Evolutionary conservation across 2,797 vertebrate species (phyloP).

Genomic region (Sebastes elongatus): DNA sequence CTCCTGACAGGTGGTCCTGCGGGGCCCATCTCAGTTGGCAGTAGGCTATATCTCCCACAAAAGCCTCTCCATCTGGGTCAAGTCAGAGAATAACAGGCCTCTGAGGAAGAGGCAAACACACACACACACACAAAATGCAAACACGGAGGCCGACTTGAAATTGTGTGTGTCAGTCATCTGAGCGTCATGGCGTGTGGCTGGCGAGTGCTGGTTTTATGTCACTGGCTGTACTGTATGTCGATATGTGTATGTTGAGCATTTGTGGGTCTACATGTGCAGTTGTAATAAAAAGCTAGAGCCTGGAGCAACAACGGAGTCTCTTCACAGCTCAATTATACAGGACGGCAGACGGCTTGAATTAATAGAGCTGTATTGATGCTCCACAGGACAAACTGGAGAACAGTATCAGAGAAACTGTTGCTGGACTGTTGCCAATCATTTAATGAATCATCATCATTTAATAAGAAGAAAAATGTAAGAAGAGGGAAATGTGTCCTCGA

Average conservation of each 20-base stretch:
- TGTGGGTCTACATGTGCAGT: conserved; percentile 7
- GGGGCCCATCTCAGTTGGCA: conserved; percentile 67
- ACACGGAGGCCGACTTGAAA: conserved; percentile 20
- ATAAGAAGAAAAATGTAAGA: background rate
- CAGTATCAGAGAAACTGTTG: conserved; percentile 3
- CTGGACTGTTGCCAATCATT: background rate
- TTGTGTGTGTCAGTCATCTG: conserved; percentile 2
- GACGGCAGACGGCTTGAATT: conserved; percentile 47
- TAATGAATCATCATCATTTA: background rate
- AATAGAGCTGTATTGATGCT: conserved; percentile 37
- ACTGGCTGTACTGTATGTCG: background rate
- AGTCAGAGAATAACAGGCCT: conserved; percentile 63
- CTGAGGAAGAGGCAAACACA: conserved; percentile 38
- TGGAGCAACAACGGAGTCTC: conserved; percentile 33
- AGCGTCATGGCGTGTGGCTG: background rate
- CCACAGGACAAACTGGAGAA: conserved; percentile 15
- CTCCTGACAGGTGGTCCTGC: conserved; percentile 72
- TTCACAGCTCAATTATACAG: conserved; percentile 60
- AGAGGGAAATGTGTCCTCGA: background rate
- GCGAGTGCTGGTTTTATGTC: background rate
- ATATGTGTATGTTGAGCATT: background rate
- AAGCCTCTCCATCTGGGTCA: conserved; percentile 72
- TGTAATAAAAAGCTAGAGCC: conserved; percentile 32
- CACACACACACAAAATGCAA: background rate
- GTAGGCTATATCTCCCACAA: conserved; percentile 67